A percentile compares a stretch with the other conserved stretches of the same genome.
Evolutionary conservation across 2,113 vertebrate species (phyloP).

Genomic region (Tapirus terrestris): DNA sequence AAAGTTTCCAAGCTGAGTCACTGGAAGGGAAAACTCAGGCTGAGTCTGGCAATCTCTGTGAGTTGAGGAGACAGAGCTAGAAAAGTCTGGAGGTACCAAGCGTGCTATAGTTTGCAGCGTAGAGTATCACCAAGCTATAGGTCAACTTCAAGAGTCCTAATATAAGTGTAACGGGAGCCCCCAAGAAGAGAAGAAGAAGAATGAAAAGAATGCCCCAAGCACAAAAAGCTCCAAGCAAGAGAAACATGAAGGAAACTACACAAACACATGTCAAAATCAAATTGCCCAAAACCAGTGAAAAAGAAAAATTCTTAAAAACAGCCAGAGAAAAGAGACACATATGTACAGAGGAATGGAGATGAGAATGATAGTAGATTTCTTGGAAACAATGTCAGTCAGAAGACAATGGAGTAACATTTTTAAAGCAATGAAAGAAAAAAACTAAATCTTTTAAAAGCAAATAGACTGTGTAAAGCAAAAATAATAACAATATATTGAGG

Average conservation of each 20-base stretch:
- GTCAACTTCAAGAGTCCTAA: neutral
- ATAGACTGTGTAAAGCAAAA: neutral
- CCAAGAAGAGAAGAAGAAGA: neutral
- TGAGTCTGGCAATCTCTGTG: rapidly evolving
- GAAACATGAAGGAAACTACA: neutral
- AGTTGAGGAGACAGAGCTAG: neutral
- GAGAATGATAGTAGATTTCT: neutral
- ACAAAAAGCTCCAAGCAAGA: neutral
- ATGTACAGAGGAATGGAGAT: neutral
- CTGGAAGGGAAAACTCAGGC: neutral
- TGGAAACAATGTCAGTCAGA: neutral
- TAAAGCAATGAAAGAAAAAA: neutral
- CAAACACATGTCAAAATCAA: neutral
- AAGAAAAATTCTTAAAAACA: neutral
- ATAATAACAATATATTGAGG: neutral
- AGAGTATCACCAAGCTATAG: neutral
- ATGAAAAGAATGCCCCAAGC: neutral
- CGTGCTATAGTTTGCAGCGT: neutral
- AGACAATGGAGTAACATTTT: neutral
- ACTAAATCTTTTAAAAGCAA: neutral
- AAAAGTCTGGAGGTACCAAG: neutral
- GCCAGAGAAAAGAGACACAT: neutral
- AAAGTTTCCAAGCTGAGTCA: neutral
- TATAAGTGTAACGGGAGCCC: neutral
- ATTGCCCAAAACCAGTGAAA: neutral